Evolutionary conservation across 2,888 invertebrate species (phyloP).

Genomic region (Lacanobia oleracea): DNA sequence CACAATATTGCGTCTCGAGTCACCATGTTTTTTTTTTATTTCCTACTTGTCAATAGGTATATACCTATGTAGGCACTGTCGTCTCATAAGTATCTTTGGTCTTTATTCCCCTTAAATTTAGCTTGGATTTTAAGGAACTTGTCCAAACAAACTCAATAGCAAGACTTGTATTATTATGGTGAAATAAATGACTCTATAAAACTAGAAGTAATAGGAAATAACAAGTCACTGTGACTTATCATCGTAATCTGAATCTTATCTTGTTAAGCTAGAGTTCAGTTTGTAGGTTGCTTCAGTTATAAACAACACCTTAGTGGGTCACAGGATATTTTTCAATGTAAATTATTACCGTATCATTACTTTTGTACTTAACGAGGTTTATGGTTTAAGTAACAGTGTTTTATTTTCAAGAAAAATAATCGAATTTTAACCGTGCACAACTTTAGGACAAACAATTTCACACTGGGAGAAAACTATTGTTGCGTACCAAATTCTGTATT

Average conservation of each 20-base stretch:
- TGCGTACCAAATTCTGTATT: neutral
- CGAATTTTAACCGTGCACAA: neutral
- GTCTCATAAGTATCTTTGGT: neutral
- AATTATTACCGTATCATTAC: slow-evolving; percentile 46
- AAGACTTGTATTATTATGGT: slow-evolving; percentile 29
- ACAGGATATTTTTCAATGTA: slow-evolving; percentile 59
- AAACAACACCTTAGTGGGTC: slow-evolving; percentile 54
- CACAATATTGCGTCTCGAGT: neutral
- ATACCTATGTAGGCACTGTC: neutral
- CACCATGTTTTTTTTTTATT: slow-evolving; percentile 7
- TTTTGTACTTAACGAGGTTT: slow-evolving; percentile 46
- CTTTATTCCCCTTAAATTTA: neutral
- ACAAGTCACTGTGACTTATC: slow-evolving; percentile 9
- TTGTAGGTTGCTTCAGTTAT: slow-evolving; percentile 1
- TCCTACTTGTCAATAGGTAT: neutral
- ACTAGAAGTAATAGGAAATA: slow-evolving; percentile 36
- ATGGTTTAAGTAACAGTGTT: slow-evolving; percentile 17
- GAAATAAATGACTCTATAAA: slow-evolving; percentile 53
- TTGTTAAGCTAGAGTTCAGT: slow-evolving; percentile 3
- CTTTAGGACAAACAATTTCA: neutral
- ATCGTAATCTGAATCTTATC: slow-evolving; percentile 25
- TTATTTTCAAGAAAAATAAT: slow-evolving; percentile 6
- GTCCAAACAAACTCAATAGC: slow-evolving; percentile 28
- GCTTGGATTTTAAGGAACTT: slow-evolving; percentile 11
- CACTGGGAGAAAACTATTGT: neutral